Evolutionary conservation across 2,888 invertebrate genomes (phyloP).

Genomic region (Acleris emargana): DNA sequence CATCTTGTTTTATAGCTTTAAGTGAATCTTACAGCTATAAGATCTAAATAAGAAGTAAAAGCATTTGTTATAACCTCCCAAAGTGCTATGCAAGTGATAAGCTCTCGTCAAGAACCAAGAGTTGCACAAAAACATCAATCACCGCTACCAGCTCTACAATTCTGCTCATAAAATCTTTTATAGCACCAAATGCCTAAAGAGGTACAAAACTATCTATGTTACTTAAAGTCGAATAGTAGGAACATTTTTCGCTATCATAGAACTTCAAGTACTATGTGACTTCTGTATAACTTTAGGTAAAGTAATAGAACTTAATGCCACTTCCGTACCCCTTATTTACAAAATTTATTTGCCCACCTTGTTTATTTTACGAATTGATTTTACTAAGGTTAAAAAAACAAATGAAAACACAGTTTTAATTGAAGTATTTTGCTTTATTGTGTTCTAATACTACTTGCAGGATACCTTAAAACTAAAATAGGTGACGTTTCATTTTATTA

Average conservation of each 20-base stretch:
- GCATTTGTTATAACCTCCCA: too few relatives aligned
- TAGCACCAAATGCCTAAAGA: neutral
- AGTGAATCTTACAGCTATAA: too few relatives aligned
- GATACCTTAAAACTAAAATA: too few relatives aligned
- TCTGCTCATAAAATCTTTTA: neutral
- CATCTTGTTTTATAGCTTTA: too few relatives aligned
- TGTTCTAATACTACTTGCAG: neutral
- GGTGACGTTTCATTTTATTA: too few relatives aligned
- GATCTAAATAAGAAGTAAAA: too few relatives aligned
- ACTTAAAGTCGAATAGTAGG: neutral
- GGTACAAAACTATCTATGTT: slow-evolving; percentile 5
- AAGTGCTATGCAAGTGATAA: too few relatives aligned
- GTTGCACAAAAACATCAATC: too few relatives aligned
- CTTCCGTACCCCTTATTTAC: neutral
- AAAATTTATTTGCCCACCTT: too few relatives aligned
- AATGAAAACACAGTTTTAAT: neutral
- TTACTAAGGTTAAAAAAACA: neutral
- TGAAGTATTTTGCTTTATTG: slow-evolving; percentile 3
- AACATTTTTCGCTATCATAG: slow-evolving; percentile 2
- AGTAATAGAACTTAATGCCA: slow-evolving; percentile 3
- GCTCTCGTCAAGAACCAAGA: too few relatives aligned
- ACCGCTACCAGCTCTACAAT: neutral
- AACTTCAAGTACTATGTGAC: neutral
- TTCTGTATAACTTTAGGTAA: slow-evolving; percentile 3
- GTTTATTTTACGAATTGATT: too few relatives aligned